These are phyloP conservation scores for Xanthia togata DNA, from an alignment of 2,888 invertebrate species.

Conservation along the genomic window DNA sequence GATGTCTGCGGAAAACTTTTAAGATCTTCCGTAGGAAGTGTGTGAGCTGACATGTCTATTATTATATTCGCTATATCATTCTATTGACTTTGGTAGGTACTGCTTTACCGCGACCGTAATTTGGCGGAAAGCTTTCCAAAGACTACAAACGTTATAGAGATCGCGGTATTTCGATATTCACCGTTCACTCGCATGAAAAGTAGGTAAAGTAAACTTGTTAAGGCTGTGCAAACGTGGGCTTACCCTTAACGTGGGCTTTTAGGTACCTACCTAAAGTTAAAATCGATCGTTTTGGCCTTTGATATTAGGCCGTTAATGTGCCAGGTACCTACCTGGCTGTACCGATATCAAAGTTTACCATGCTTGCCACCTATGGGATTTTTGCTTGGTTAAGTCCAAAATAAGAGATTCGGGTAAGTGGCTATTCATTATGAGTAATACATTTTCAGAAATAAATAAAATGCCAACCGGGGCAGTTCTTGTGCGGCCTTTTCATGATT, in stretches of 20 bases:
- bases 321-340: no score
- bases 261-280: slow-evolving; percentile 56
- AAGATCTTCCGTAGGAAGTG: slow-evolving; percentile 26
- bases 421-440: slow-evolving; percentile 53
- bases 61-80: slow-evolving; percentile 43
- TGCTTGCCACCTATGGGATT: slow-evolving; percentile 17
- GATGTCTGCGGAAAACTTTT: slow-evolving; percentile 23
- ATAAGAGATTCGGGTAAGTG: slow-evolving; percentile 28
- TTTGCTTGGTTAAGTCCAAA: slow-evolving; percentile 23
- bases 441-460: slow-evolving; percentile 59
- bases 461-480: slow-evolving; percentile 44
- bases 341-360: no score
- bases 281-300: no score
- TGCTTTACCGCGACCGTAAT: slow-evolving; percentile 44
- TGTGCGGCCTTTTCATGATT: slow-evolving; percentile 62
- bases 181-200: slow-evolving; percentile 59
- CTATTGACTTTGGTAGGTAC: slow-evolving; percentile 34
- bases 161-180: slow-evolving; percentile 42
- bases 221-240: slow-evolving; percentile 70
- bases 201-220: slow-evolving; percentile 75
- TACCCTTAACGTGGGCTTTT: slow-evolving; percentile 68
- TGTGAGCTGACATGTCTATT: slow-evolving; percentile 39
- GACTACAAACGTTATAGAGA: slow-evolving; percentile 38
- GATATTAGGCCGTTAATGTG: no score
- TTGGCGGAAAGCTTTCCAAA: slow-evolving; percentile 36